phyloP scores from a whole-genome alignment of 2,113 vertebrate genomes.

The Podilymbus podiceps region DNA sequence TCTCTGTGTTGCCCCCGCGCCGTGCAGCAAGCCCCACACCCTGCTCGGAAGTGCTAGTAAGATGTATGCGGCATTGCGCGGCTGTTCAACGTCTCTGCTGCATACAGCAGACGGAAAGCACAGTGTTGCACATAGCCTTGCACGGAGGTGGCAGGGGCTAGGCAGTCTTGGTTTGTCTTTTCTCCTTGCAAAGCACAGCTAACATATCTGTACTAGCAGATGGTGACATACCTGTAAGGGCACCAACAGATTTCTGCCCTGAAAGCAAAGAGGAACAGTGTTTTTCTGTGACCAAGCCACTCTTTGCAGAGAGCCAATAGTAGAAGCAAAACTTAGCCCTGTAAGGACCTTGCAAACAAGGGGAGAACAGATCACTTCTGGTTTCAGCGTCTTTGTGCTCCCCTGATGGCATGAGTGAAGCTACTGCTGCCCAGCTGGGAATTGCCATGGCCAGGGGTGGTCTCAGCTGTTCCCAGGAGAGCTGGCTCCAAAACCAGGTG shows the following conservation, averaged over 20 bases:
- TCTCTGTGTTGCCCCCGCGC: not conserved
- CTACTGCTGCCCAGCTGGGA: not conserved
- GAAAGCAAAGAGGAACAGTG: not conserved
- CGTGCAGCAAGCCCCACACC: not conserved
- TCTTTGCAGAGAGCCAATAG: not conserved
- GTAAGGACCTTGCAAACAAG: not conserved
- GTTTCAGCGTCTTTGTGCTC: not conserved
- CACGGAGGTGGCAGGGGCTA: not conserved
- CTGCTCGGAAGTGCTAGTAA: not conserved
- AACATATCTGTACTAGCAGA: not conserved
- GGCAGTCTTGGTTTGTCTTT: not conserved
- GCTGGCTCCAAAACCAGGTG: not conserved
- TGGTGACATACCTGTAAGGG: not conserved
- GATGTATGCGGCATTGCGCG: not conserved
- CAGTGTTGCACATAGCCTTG: not conserved
- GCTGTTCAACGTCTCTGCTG: not conserved
- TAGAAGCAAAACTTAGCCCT: not conserved
- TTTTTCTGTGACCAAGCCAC: not conserved
- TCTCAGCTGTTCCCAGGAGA: not conserved
- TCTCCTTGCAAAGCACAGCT: not conserved
- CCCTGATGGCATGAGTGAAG: not conserved
- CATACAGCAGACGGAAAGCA: not conserved
- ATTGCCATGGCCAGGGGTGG: not conserved
- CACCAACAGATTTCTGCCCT: not conserved
- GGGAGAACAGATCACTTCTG: not conserved